Evolutionary conservation across 1,140 invertebrate genomes (phyloP).

Genomic region (Cotesia glomerata): DNA sequence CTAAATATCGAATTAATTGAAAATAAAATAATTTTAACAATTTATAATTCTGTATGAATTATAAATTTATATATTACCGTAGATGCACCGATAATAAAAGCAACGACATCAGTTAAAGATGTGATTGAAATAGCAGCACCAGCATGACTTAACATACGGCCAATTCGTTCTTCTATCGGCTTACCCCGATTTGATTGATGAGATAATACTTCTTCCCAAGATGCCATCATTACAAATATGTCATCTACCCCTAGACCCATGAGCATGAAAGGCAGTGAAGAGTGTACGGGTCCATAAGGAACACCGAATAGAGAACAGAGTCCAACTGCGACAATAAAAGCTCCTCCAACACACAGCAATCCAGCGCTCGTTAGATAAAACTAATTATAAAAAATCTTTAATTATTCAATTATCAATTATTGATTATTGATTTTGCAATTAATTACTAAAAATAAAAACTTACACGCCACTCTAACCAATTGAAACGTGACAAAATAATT

Average conservation of each 20-base stretch:
- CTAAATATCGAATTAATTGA: neutral
- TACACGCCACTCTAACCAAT: constrained; percentile 76
- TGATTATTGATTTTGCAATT: constrained; percentile 10
- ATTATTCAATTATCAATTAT: neutral
- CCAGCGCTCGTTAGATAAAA: constrained; percentile 64
- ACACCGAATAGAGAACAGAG: constrained; percentile 76
- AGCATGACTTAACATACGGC: constrained; percentile 75
- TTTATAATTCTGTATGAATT: no score
- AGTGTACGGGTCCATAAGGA: constrained; percentile 82
- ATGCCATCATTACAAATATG: constrained; percentile 82
- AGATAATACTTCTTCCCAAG: constrained; percentile 68
- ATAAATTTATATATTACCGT: constrained; percentile 57
- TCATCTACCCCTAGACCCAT: constrained; percentile 83
- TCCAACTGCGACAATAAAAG: constrained; percentile 76
- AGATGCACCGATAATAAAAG: constrained; percentile 75
- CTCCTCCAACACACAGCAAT: constrained; percentile 75
- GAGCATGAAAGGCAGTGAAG: constrained; percentile 80
- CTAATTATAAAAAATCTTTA: constrained; percentile 33
- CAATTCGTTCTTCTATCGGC: constrained; percentile 69
- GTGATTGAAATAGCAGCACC: constrained; percentile 85
- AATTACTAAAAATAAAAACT: constrained; percentile 34
- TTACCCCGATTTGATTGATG: constrained; percentile 60
- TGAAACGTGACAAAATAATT: constrained; percentile 75
- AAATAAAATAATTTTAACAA: neutral
- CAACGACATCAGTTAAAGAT: constrained; percentile 82